Evolutionary conservation across 2,888 invertebrate genomes (phyloP), one percentile per base, ranked within the genome.

Genomic region (Morpho helenor): DNA sequence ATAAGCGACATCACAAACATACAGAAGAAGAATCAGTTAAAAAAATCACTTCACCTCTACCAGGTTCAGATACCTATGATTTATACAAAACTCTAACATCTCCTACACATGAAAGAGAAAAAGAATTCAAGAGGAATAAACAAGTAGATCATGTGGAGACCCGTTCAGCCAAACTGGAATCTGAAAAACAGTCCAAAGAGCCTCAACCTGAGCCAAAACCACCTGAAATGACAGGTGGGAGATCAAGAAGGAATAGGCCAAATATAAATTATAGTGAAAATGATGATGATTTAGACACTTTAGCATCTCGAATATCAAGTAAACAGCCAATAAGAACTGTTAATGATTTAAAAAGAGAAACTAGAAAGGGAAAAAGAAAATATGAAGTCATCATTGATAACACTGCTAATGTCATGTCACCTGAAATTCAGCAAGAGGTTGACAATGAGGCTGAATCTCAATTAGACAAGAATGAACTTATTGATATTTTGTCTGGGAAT

Each of bases 221-320:
- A 10, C 83, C 86, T 70, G 91, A 91, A 70, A 74, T 61, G 39
- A 56, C 70, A 7, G 57, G 72, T 46, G 91, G 91, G 8, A 79
- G 91, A 68, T 81, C 91, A 22, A 78, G 91, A 68, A 80, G 91
- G 64, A 87, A 90, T 69, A 82, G 91, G 62, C 83, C 85, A 58
- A 91, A 89, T 70, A 81, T 91, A 57, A 91, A 91, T 70, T 91
- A 93, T 86, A 82, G 91, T 89, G 84, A 92, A 88, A 85, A 91
- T 84, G 87, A 92, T 87, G 79, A 92, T 82, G 80, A 90, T 80
- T 69, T 92, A 76, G 79, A 91, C 79, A 78, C 79, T 61, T 60
- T 92, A 74, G 79, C 92, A 77, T 66, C 91, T 76, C 66, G 79
- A 74, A 74, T 82, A 75, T 66, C 78, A 64, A 69, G 60, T 65